These are phyloP conservation scores for Polymixis lichenea DNA, from an alignment of 2,888 invertebrate genomes.

Conservation along the genomic window DNA sequence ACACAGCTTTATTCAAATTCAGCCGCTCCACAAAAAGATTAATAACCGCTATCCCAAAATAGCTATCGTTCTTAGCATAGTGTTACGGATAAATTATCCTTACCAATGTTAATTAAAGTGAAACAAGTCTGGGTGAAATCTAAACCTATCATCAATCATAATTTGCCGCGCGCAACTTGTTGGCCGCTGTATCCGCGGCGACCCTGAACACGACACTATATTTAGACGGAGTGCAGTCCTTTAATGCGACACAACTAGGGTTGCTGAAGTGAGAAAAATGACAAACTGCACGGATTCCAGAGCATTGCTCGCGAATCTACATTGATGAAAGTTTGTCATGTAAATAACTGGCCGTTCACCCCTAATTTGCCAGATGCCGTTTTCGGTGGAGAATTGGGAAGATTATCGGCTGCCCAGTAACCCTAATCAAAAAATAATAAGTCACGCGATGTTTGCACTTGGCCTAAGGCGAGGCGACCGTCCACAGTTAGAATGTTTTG, in stretches of 20 bases:
- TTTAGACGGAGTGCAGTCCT: constrained; percentile 80
- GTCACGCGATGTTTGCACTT: constrained; percentile 80
- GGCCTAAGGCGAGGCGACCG: constrained; percentile 58
- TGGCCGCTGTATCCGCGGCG: constrained; percentile 81
- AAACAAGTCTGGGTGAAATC: constrained; percentile 74
- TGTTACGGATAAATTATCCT: constrained; percentile 58
- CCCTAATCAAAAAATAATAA: constrained; percentile 77
- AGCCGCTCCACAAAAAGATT: constrained; percentile 34
- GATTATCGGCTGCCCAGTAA: constrained; percentile 71
- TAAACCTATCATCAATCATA: constrained; percentile 84
- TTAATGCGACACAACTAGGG: constrained; percentile 63
- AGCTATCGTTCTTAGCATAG: constrained; percentile 46
- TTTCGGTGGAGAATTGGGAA: constrained; percentile 28
- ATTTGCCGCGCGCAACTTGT: constrained; percentile 84
- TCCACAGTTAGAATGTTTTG: constrained; percentile 46
- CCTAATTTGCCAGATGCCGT: constrained; percentile 50
- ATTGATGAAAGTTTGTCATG: constrained; percentile 9
- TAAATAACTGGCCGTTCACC: constrained; percentile 46
- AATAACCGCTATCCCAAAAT: constrained; percentile 41
- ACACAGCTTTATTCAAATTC: constrained; percentile 22
- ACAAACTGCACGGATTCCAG: constrained; percentile 13
- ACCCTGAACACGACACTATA: constrained; percentile 85
- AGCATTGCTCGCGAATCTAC: background rate
- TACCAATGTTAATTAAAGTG: constrained; percentile 65
- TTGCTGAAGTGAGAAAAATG: constrained; percentile 46